Conservation (phyloP, 2,113 vertebrate genomes). For the Mirza zaza region DNA sequence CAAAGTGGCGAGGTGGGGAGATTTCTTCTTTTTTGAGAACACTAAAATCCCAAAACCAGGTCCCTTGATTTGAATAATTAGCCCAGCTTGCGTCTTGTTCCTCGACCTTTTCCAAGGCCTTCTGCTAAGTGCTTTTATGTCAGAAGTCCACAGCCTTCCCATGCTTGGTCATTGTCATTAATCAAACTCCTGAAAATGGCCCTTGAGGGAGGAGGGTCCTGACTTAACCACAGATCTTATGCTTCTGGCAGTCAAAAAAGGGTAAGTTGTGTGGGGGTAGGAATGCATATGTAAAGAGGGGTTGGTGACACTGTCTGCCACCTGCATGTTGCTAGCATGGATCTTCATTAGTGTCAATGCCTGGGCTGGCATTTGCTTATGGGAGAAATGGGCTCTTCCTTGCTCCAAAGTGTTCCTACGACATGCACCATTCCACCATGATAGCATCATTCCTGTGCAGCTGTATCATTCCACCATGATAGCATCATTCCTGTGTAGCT, state of each 20-base stretch:
- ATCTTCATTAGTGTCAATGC: not conserved
- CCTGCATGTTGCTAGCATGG: not conserved
- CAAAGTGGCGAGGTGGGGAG: not conserved
- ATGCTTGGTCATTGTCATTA: not conserved
- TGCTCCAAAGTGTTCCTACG: not conserved
- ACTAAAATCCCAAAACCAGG: not conserved
- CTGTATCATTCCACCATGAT: not conserved
- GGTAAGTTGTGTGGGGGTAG: not conserved
- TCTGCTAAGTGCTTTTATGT: not conserved
- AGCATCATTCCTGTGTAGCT: not conserved
- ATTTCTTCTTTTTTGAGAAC: not conserved
- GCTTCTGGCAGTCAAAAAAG: not conserved
- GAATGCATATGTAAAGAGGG: not conserved
- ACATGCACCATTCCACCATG: not conserved
- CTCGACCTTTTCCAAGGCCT: not conserved
- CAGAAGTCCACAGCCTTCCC: not conserved
- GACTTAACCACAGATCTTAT: not conserved
- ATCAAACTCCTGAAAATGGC: not conserved
- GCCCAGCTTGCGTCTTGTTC: not conserved
- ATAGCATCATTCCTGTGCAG: not conserved
- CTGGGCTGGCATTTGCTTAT: not conserved
- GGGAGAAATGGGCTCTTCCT: not conserved
- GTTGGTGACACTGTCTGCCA: not conserved
- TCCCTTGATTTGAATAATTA: not conserved
- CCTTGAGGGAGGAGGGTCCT: not conserved